Conservation (phyloP, 2,113 vertebrate genomes). For the Pterocles orientalis region DNA sequence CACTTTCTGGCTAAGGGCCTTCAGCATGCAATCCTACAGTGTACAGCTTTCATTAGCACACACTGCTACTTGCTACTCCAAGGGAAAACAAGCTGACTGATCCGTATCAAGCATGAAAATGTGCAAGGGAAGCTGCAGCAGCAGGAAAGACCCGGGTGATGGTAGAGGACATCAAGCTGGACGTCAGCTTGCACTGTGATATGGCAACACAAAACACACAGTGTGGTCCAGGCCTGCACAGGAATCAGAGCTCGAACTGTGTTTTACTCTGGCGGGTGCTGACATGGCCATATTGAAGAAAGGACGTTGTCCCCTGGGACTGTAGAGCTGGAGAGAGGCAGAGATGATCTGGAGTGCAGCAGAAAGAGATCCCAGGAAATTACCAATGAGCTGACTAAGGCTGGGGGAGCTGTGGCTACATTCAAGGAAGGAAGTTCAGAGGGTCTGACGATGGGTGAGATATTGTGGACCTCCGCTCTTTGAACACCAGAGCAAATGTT, state of each 20-base stretch:
- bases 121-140: background rate
- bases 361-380: background rate
- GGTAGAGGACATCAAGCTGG: background rate
- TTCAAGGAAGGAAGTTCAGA: background rate
- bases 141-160: background rate
- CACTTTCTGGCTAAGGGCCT: background rate
- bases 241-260: background rate
- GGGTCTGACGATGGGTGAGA: background rate
- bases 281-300: accelerated
- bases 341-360: background rate
- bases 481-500: background rate
- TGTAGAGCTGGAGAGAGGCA: background rate
- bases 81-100: background rate
- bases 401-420: background rate
- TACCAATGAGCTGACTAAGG: background rate
- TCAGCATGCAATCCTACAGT: background rate
- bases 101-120: accelerated
- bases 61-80: background rate
- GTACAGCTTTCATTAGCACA: background rate
- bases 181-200: background rate
- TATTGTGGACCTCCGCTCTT: background rate
- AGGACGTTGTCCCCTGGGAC: background rate
- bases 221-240: background rate
- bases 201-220: background rate
- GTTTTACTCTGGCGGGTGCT: background rate